These are phyloP conservation scores for Sabatieria punctata DNA, from an alignment of 2,888 invertebrate species.

Conservation along the genomic window DNA sequence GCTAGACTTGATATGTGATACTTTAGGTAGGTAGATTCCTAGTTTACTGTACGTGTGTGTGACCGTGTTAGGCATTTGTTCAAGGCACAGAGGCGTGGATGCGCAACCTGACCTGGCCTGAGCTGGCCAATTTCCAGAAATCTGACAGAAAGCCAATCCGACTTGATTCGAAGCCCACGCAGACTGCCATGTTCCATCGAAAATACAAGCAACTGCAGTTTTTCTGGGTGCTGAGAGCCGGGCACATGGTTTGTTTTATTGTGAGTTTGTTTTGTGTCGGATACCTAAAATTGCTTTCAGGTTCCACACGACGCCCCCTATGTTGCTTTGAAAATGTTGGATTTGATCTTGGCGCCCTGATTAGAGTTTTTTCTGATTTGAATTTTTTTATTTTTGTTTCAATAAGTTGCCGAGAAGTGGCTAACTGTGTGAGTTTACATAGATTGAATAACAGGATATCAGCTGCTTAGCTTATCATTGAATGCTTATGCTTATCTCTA, in stretches of 20 bases:
- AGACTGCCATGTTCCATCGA: conserved; percentile 57
- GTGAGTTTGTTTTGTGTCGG: background rate
- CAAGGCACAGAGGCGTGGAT: conserved; percentile 58
- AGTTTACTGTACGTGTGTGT: conserved; percentile 2
- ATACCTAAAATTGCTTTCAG: conserved; percentile 30
- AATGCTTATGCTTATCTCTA: no score
- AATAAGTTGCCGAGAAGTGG: no score
- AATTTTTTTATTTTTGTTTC: no score
- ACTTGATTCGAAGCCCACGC: conserved; percentile 36
- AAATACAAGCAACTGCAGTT: conserved; percentile 49
- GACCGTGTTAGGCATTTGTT: conserved; percentile 1
- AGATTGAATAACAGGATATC: no score
- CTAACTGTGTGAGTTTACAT: no score
- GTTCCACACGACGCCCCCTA: conserved; percentile 54
- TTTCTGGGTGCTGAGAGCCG: conserved; percentile 60
- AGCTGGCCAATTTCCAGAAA: conserved; percentile 43
- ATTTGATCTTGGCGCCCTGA: conserved; percentile 15
- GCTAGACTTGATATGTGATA: conserved; percentile 64
- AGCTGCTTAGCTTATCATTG: no score
- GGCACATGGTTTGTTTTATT: conserved; percentile 45
- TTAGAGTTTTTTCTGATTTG: no score
- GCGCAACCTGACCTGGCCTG: conserved; percentile 49
- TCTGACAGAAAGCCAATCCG: conserved; percentile 1
- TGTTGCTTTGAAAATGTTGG: conserved; percentile 48
- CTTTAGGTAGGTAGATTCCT: conserved; percentile 43